Conservation (phyloP, 2,888 invertebrate genomes). For the Eristalis pertinax region DNA sequence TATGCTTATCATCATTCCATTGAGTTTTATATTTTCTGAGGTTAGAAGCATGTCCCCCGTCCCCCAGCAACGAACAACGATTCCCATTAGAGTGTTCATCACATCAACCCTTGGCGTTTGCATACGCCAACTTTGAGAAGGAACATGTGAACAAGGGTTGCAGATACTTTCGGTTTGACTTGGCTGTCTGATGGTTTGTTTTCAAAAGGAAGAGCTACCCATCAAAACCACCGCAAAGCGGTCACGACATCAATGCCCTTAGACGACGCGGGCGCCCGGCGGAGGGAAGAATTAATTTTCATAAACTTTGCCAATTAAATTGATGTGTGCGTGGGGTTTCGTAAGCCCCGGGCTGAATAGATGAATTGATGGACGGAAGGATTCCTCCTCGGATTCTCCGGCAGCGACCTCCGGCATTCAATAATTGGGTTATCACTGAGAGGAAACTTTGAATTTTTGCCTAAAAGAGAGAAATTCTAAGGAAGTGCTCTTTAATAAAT, state of each 20-base stretch:
- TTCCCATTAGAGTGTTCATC: neutral
- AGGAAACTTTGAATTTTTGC: neutral
- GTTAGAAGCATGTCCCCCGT: neutral
- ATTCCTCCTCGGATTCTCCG: neutral
- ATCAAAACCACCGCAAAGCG: conserved; percentile 17
- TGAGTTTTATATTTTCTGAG: neutral
- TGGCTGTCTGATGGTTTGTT: conserved; percentile 12
- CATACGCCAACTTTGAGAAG: neutral
- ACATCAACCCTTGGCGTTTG: neutral
- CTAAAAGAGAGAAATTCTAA: neutral
- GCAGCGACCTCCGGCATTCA: neutral
- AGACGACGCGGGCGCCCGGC: neutral
- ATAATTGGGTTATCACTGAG: neutral
- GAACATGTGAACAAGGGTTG: conserved; percentile 7
- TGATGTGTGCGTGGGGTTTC: neutral
- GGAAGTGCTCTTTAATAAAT: neutral
- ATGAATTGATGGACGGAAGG: neutral
- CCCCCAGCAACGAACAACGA: neutral
- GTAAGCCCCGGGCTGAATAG: neutral
- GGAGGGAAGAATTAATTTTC: conserved; percentile 40
- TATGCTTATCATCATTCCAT: neutral
- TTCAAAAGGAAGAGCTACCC: conserved; percentile 21
- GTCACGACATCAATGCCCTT: conserved; percentile 21
- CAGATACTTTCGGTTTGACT: neutral
- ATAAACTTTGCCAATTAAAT: conserved; percentile 50